Base-by-base conservation (phyloP, 2,888 invertebrate genomes). In the Agrochola circellaris region DNA sequence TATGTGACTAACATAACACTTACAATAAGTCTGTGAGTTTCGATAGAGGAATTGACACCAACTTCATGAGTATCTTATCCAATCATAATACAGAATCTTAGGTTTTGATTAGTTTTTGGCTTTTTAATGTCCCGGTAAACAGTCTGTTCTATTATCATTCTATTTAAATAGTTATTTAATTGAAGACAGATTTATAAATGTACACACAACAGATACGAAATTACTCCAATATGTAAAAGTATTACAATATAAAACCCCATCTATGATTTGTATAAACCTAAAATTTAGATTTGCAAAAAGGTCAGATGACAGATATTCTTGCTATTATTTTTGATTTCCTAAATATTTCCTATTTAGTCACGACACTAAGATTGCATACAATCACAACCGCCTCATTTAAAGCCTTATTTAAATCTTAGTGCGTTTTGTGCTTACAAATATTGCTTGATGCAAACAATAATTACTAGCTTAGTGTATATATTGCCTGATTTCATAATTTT, bases 351-450 rank as follows among this genome's bases (percentile, higher is more conserved):
- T 88, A 64, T 64, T 62, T 68, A 73, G 62, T 77, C 77, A 87
- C 76, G 83, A 90, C 89, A 90, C 89, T 89, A 89, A 90, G 89
- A 92, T 90, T 89, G 89, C 88, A 83, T 88, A 90, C 88, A 88
- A 90, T 95, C 95, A 95, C 95, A 95, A 95, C 95, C 95, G 87
- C 90, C 83, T 84, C 86, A 90, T 87, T 93, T 93, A 92, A 93
- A 93, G 92, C 92, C 89, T 91, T 90, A 90, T 89, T 88, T 84
- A 82, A 87, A 86, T 85, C 87, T 79, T 85, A 86, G 89, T 89
- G 89, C 81, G 90, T 87, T 93, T 94, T 94, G 94, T 94, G 94
- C 94, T 90, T 85, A 80, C 68, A 77, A 80, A 79, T 89, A 82
- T 80, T 85, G 78, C 75, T 88, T 77, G 67, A 85, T 85, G 66